Base-by-base conservation (phyloP, 2,888 invertebrate genomes). In the Coelopa pilipes region DNA sequence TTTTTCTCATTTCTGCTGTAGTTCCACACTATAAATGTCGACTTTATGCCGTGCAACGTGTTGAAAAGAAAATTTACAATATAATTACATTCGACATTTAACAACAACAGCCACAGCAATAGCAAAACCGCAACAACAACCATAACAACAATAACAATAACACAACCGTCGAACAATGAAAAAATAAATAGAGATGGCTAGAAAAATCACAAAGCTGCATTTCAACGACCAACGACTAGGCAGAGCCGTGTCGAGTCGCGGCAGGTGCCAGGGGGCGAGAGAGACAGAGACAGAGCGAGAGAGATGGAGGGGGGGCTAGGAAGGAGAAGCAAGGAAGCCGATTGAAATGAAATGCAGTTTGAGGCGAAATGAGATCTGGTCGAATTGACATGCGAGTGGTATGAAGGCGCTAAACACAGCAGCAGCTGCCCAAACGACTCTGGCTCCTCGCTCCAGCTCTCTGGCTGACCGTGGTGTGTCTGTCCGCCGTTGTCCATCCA, bases 61-160 rank as follows among this genome's bases (percentile, higher is more conserved):
- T 71, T 71, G 63, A 71, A 65, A 63, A 34, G 65, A 53, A 65
- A 24, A 65, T 71, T 71, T 63, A 63, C 63, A 71, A 71, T 71
- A 45, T 71, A 71, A 71, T 71, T 71, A 55, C 53, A 71, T 53
- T 71, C 55, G 71, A 65, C 71, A 71, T 50, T 78, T 71, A 82
- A 78, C 55, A 75, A 71, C 47, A 74, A 71, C 57, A 78, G 72
- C 65, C 77, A 76, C 70, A 79, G 76, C 34, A 34, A 34, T 34
- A 34, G 34, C 4, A 34, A 34, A 34, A 34, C 34, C n/a, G 7
- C 2, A 34, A 34, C 34, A 34, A 34, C 2, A 34, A 4, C 34
- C n/a, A n/a, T 34, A 34, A 34, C 68, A 75, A 75, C 71, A 73
- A 73, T 49, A 75, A 76, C 60, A 71, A 73, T 13, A 75, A 74